Percentiles rank a stretch among this genome's conserved stretches.
Conservation (phyloP, 2,113 vertebrate species). For the Platysteira castanea region DNA sequence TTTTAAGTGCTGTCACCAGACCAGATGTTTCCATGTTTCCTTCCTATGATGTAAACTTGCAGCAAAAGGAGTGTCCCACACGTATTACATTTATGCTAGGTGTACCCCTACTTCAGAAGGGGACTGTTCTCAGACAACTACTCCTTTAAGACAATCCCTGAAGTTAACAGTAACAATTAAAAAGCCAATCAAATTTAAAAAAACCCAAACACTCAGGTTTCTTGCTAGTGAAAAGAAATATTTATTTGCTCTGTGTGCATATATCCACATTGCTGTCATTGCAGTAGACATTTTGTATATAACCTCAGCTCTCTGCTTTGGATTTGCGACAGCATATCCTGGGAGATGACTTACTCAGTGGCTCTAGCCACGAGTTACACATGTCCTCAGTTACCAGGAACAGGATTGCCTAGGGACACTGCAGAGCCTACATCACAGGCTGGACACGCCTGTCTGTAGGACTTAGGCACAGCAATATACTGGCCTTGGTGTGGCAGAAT, state of each 20-base stretch:
- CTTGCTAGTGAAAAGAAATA: not conserved
- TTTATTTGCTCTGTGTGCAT: not conserved
- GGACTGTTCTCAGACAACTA: accelerated
- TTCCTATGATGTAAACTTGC: not conserved
- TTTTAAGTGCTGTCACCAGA: not conserved
- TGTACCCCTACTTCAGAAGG: not conserved
- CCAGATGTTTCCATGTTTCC: not conserved
- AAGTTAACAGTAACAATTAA: not conserved
- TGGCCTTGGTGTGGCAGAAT: not conserved
- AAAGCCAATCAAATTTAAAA: not conserved
- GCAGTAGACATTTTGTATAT: not conserved
- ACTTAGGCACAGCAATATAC: not conserved
- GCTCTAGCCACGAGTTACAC: not conserved
- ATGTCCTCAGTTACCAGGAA: not conserved
- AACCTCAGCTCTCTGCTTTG: not conserved
- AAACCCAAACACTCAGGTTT: not conserved
- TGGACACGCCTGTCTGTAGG: not conserved
- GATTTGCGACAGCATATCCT: not conserved
- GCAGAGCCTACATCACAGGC: not conserved
- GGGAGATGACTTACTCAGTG: not conserved
- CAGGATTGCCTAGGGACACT: not conserved
- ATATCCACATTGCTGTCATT: not conserved
- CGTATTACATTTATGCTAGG: not conserved
- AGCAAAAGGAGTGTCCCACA: not conserved
- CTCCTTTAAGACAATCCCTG: not conserved